These are phyloP conservation scores for Psettodes erumei DNA, from an alignment of 2,113 vertebrate genomes.

Conservation along the genomic window DNA sequence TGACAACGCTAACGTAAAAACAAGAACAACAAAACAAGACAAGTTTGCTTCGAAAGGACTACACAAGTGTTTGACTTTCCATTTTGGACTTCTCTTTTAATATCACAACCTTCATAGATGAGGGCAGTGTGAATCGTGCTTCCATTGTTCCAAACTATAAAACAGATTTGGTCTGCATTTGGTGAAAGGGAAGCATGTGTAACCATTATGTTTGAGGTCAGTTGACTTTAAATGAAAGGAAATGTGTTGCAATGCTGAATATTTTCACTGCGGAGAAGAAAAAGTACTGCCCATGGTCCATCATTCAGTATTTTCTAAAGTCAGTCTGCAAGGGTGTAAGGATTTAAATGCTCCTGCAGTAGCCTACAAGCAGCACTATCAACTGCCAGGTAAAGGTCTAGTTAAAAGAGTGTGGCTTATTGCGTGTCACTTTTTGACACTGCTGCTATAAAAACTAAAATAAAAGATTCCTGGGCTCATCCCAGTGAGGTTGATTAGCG, in stretches of 20 bases:
- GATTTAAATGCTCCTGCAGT: background rate
- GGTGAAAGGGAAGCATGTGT: conserved; percentile 13
- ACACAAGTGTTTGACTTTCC: background rate
- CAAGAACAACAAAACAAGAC: background rate
- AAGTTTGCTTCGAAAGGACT: background rate
- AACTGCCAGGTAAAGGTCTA: background rate
- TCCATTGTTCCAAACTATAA: conserved; percentile 1
- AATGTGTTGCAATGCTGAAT: background rate
- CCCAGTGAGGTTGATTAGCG: background rate
- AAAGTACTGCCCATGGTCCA: background rate
- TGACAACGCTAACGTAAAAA: conserved; percentile 3
- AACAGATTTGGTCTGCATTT: conserved; percentile 23
- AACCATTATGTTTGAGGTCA: conserved; percentile 15
- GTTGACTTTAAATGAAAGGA: conserved; percentile 2
- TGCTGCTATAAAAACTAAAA: background rate
- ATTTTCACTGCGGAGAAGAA: background rate
- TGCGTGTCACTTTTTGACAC: background rate
- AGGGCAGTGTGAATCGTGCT: conserved; percentile 24
- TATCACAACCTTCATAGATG: conserved; percentile 11
- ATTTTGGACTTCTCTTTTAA: conserved; percentile 18
- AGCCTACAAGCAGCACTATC: background rate
- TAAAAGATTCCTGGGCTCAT: conserved; percentile 5
- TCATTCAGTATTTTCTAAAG: background rate
- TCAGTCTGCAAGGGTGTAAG: background rate
- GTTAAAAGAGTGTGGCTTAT: background rate